A percentile compares a stretch with the other conserved stretches of the same genome.
Conservation (phyloP, 2,113 vertebrate genomes). For the Procavia capensis region DNA sequence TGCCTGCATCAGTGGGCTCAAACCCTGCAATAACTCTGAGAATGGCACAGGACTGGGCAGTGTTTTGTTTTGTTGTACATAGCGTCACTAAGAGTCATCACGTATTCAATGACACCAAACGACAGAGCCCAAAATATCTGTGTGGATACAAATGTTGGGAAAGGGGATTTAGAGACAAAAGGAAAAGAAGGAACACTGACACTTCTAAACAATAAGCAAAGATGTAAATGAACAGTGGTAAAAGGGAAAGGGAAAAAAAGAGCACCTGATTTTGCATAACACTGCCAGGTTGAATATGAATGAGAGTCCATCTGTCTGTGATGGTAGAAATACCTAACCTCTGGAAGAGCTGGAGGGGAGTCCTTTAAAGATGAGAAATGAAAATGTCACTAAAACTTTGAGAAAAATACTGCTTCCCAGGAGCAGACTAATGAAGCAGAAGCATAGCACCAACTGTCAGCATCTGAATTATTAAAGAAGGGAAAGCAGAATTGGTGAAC, state of each 20-base stretch:
- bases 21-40: too few species aligned
- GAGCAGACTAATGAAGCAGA: constrained; percentile 81
- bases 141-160: not conserved
- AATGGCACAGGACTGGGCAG: too few species aligned
- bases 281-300: constrained; percentile 26
- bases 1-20: too few species aligned
- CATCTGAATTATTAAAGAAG: constrained; percentile 72
- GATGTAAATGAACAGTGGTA: constrained; percentile 48
- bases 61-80: too few species aligned
- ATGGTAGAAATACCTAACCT: constrained; percentile 58
- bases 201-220: not conserved
- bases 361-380: constrained; percentile 80
- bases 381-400: constrained; percentile 78
- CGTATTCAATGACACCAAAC: too few species aligned
- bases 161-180: constrained; percentile 6
- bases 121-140: not conserved
- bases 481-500: constrained; percentile 51
- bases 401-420: constrained; percentile 77
- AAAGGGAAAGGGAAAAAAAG: not conserved
- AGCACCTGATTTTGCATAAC: not conserved
- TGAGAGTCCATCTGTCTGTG: constrained; percentile 62
- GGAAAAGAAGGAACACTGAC: not conserved
- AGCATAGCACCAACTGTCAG: constrained; percentile 72
- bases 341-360: constrained; percentile 50
- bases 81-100: too few species aligned